Conservation (phyloP, 2,113 vertebrate species). For the Scatophagus argus region DNA sequence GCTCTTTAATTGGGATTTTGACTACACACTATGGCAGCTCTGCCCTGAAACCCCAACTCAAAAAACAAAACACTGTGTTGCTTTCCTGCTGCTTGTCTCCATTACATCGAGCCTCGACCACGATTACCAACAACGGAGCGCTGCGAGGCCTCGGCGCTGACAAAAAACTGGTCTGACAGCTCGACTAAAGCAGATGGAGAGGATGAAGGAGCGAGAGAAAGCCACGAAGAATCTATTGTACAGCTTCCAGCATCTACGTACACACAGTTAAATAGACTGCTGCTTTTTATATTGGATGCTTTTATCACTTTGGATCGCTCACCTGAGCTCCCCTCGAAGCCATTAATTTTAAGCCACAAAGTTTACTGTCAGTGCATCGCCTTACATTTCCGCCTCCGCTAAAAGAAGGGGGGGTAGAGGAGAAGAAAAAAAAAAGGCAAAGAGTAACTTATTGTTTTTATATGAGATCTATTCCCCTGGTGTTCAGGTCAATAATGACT, state of each 20-base stretch:
- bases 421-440: constrained; percentile 59
- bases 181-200: constrained; percentile 58
- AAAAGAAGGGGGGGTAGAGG: constrained; percentile 59
- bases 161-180: constrained; percentile 31
- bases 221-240: constrained; percentile 18
- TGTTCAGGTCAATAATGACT: constrained; percentile 88
- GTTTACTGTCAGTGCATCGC: constrained; percentile 77
- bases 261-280: constrained; percentile 64
- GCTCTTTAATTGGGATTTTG: not conserved
- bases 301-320: constrained; percentile 73
- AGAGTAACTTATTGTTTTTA: constrained; percentile 88
- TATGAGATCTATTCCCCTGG: constrained; percentile 86
- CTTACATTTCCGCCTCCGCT: constrained; percentile 67
- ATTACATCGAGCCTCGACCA: constrained; percentile 30
- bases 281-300: constrained; percentile 69
- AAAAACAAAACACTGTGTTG: constrained; percentile 12
- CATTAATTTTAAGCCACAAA: constrained; percentile 84
- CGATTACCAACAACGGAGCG: constrained; percentile 49
- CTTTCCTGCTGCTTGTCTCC: constrained; percentile 48
- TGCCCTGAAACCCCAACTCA: constrained; percentile 14
- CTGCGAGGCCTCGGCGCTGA: constrained; percentile 7
- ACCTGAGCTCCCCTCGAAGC: constrained; percentile 77
- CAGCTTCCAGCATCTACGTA: constrained; percentile 45
- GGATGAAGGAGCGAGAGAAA: constrained; percentile 31
- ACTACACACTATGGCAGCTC: not conserved